Conservation (phyloP, 1,140 invertebrate genomes). For the Eciton burchellii region DNA sequence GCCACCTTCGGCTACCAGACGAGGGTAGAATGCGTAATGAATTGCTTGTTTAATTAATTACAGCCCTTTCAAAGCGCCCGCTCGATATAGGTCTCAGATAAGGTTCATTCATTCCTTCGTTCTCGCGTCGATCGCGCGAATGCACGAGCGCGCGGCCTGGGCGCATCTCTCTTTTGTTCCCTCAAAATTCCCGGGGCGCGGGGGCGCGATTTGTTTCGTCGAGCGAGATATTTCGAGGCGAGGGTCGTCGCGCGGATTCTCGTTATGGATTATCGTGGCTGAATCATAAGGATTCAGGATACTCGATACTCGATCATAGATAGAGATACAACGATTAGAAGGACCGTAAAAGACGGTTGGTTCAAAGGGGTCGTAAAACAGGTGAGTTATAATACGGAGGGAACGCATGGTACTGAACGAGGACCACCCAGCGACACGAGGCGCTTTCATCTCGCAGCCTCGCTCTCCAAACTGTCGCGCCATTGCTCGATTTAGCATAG, state of each 20-base stretch:
- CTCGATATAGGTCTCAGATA: conserved; percentile 44
- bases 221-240: no score
- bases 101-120: conserved; percentile 41
- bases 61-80: conserved; percentile 75
- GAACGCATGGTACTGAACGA: conserved; percentile 44
- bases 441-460: conserved; percentile 68
- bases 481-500: conserved; percentile 49
- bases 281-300: no score
- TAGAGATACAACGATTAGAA: no score
- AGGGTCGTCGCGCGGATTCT: no score
- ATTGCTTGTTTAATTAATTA: conserved; percentile 87
- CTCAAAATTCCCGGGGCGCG: no score
- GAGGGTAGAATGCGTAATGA: conserved; percentile 85
- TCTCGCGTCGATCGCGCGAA: conserved; percentile 15
- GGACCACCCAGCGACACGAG: conserved; percentile 68
- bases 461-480: conserved; percentile 60
- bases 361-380: conserved; percentile 56
- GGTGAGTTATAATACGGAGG: no score
- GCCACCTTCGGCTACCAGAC: conserved; percentile 77
- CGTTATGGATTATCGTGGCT: no score
- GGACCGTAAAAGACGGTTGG: no score
- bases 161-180: background rate
- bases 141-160: conserved; percentile 20
- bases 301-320: no score
- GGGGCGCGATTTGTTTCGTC: no score